Evolutionary conservation across 1,140 invertebrate genomes (phyloP).

Genomic region (Dreissena rostriformis): DNA sequence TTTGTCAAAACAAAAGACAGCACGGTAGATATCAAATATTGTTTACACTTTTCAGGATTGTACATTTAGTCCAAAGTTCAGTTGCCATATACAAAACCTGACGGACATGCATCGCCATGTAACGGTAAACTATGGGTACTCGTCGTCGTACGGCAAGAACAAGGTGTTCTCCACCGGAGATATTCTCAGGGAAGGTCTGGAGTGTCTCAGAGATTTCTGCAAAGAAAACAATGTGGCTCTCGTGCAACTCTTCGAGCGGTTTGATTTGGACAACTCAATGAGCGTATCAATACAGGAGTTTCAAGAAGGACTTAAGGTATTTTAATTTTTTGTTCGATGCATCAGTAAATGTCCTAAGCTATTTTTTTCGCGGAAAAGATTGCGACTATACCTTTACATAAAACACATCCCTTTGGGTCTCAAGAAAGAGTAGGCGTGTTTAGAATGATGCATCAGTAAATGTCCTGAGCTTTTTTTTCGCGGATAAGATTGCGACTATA

Average conservation of each 20-base stretch:
- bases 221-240: slow-evolving; percentile 69
- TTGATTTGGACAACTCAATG: slow-evolving; percentile 76
- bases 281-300: slow-evolving; percentile 76
- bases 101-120: slow-evolving; percentile 65
- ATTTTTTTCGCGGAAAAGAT: no score
- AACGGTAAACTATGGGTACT: slow-evolving; percentile 69
- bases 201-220: slow-evolving; percentile 70
- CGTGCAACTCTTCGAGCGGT: slow-evolving; percentile 73
- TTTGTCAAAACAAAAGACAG: no score
- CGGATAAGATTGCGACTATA: no score
- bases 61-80: slow-evolving; percentile 63
- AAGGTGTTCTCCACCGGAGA: slow-evolving; percentile 67
- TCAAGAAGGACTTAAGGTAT: slow-evolving; percentile 74
- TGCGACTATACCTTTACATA: no score
- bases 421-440: no score
- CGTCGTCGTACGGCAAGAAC: slow-evolving; percentile 75
- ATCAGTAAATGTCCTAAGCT: no score
- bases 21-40: no score
- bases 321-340: background rate
- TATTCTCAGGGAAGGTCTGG: slow-evolving; percentile 72
- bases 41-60: slow-evolving; percentile 72
- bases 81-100: slow-evolving; percentile 57
- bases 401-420: no score
- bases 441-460: no score
- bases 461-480: no score